A percentile compares a stretch with the other conserved stretches of the same genome.
phyloP scores from a whole-genome alignment of 2,113 vertebrate species.

The Perca flavescens region DNA sequence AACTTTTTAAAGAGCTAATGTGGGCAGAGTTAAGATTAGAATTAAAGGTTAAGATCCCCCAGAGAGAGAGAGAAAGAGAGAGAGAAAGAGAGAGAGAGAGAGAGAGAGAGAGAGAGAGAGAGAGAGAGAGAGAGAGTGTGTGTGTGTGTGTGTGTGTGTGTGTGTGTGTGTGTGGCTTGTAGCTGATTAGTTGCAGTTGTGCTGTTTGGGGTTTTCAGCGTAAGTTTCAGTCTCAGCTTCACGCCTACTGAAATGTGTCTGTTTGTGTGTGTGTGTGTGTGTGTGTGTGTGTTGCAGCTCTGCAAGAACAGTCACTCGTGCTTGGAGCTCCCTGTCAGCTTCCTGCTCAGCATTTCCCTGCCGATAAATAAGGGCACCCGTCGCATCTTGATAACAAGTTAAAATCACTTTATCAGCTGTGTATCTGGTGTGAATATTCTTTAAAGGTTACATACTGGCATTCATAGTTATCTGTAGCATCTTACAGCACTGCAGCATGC shows the following conservation, averaged over 20 bases:
- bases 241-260: slow-evolving; percentile 34
- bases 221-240: slow-evolving; percentile 54
- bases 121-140: too few species aligned
- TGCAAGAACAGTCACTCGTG: slow-evolving; percentile 59
- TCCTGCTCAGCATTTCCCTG: slow-evolving; percentile 66
- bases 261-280: slow-evolving; percentile 45
- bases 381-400: slow-evolving; percentile 39
- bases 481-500: neutral
- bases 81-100: too few species aligned
- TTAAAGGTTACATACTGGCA: neutral
- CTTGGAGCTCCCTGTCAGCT: slow-evolving; percentile 66
- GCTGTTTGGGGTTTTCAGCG: slow-evolving; percentile 56
- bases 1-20: neutral
- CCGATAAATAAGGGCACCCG: slow-evolving; percentile 31
- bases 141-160: neutral
- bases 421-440: neutral
- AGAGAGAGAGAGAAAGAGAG: too few species aligned
- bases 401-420: neutral
- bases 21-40: neutral
- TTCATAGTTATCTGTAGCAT: neutral
- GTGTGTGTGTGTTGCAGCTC: slow-evolving; percentile 42
- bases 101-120: too few species aligned
- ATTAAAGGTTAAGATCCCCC: neutral
- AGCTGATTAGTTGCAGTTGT: slow-evolving; percentile 50
- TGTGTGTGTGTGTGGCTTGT: slow-evolving; percentile 22